Evolutionary conservation across 2,888 invertebrate genomes (phyloP).

Genomic region (Fabriciana adippe): DNA sequence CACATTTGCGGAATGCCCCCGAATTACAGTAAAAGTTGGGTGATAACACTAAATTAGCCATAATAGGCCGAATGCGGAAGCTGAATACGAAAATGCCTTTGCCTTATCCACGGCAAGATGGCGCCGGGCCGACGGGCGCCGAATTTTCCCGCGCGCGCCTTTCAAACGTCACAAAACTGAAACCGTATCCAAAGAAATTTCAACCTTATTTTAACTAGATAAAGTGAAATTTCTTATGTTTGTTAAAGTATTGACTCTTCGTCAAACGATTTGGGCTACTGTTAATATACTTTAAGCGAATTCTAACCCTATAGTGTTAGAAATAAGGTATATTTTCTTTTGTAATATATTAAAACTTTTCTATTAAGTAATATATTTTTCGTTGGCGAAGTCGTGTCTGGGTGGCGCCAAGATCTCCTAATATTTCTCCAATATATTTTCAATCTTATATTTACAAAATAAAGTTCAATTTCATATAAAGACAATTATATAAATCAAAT

Average conservation of each 20-base stretch:
- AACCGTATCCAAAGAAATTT: conserved; percentile 11
- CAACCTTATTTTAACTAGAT: conserved; percentile 4
- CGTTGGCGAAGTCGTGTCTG: conserved; percentile 56
- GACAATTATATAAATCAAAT: conserved; percentile 21
- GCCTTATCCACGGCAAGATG: conserved; percentile 62
- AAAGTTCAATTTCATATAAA: conserved; percentile 15
- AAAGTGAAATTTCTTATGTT: conserved; percentile 40
- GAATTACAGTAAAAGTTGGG: conserved; percentile 55
- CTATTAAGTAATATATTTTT: conserved; percentile 50
- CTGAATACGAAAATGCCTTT: conserved; percentile 56
- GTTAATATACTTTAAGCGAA: conserved; percentile 29
- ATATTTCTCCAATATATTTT: conserved; percentile 20
- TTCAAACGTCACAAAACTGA: conserved; percentile 42
- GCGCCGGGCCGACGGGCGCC: conserved; percentile 72
- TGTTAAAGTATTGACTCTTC: conserved; percentile 57
- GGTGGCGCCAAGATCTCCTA: conserved; percentile 53
- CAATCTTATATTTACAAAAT: not conserved
- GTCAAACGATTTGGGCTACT: conserved; percentile 45
- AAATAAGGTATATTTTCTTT: conserved; percentile 40
- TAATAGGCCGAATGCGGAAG: conserved; percentile 69
- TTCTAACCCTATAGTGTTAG: conserved; percentile 24
- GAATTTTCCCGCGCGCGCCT: conserved; percentile 52
- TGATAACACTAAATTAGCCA: conserved; percentile 70
- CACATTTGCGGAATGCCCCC: conserved; percentile 45
- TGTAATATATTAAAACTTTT: conserved; percentile 35